Conservation (phyloP, 2,888 invertebrate species). For the Leptarthrus brevirostris region DNA sequence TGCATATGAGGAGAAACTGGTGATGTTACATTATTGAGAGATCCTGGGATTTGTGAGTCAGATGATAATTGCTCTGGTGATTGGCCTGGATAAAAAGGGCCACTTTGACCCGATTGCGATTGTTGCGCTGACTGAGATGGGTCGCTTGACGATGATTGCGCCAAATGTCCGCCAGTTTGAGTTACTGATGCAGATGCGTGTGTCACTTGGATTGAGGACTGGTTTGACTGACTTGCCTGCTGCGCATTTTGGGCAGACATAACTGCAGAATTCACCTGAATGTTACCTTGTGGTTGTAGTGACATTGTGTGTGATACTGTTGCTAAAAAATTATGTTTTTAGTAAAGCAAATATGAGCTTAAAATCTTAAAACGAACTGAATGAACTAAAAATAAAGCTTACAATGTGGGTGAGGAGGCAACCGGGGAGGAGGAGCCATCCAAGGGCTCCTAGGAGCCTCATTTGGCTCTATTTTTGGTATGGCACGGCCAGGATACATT, state of each 20-base stretch:
- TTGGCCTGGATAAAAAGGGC: constrained; percentile 56
- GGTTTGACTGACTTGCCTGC: constrained; percentile 56
- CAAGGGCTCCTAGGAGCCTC: constrained; percentile 64
- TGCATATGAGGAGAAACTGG: constrained; percentile 63
- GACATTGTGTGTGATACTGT: constrained; percentile 65
- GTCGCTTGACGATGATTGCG: constrained; percentile 63
- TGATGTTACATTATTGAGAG: constrained; percentile 58
- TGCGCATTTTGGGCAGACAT: constrained; percentile 65
- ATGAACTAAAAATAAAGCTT: constrained; percentile 58
- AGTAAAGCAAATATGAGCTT: neutral
- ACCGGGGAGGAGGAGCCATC: constrained; percentile 66
- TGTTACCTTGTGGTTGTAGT: constrained; percentile 59
- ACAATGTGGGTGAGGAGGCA: constrained; percentile 65
- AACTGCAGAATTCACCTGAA: constrained; percentile 59
- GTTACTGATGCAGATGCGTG: constrained; percentile 48
- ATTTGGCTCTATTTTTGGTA: constrained; percentile 67
- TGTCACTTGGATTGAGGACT: constrained; percentile 50
- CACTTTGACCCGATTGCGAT: constrained; percentile 56
- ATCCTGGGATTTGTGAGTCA: constrained; percentile 61
- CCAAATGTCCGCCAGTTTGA: constrained; percentile 59
- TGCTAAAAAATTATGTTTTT: no score
- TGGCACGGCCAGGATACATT: constrained; percentile 65
- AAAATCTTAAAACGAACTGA: neutral
- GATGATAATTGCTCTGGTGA: constrained; percentile 58
- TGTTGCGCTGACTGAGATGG: constrained; percentile 59